Conservation (phyloP, 2,113 vertebrate species). For the Grammomys dolichurus region DNA sequence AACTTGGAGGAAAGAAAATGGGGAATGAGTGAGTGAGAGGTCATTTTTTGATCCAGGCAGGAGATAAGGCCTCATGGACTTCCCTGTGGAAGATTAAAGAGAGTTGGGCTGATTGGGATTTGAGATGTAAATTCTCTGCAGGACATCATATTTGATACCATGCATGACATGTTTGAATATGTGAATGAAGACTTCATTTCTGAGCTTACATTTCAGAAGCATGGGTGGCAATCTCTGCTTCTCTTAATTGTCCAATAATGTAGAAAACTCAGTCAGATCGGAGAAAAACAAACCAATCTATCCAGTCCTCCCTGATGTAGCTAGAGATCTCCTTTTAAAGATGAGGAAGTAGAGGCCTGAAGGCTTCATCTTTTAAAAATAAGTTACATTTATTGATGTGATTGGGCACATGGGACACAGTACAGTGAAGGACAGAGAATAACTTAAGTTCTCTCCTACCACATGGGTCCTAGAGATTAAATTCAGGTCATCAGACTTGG, state of each 20-base stretch:
- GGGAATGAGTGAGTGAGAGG: not conserved
- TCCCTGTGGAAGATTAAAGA: not conserved
- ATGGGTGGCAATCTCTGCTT: not conserved
- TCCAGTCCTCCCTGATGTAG: not conserved
- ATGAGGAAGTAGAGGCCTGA: not conserved
- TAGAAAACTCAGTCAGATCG: not conserved
- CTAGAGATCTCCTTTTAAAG: not conserved
- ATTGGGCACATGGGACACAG: not conserved
- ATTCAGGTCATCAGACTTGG: not conserved
- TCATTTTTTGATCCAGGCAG: not conserved
- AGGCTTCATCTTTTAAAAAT: not conserved
- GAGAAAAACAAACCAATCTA: not conserved
- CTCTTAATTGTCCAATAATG: conserved; percentile 10
- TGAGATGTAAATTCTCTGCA: not conserved
- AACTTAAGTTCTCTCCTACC: not conserved
- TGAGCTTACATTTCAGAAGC: not conserved
- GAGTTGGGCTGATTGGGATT: not conserved
- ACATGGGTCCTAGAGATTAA: not conserved
- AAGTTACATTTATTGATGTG: not conserved
- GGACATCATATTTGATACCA: not conserved
- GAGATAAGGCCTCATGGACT: not conserved
- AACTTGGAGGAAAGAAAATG: not conserved
- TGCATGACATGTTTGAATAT: not conserved
- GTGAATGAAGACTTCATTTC: not conserved
- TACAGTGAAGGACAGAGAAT: too few species aligned